phyloP scores from a whole-genome alignment of 2,888 invertebrate species.

The Athetis lepigone region DNA sequence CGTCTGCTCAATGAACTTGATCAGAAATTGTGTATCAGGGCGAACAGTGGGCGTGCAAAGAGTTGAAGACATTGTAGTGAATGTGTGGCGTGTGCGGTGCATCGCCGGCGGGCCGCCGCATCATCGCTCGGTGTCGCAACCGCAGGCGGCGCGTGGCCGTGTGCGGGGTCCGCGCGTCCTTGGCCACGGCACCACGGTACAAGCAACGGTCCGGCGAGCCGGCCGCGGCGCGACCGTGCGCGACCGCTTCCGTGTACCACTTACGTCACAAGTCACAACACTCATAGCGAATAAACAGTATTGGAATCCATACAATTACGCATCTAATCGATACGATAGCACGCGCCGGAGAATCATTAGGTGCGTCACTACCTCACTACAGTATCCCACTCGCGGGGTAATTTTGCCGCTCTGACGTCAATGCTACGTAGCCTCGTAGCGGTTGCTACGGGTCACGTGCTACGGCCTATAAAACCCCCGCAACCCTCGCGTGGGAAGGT shows the following conservation, averaged over 20 bases:
- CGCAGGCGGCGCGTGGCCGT: conserved; percentile 69
- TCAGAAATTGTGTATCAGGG: neutral
- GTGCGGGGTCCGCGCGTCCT: conserved; percentile 79
- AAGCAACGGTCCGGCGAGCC: conserved; percentile 68
- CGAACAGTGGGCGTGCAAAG: conserved; percentile 9
- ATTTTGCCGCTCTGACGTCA: conserved; percentile 81
- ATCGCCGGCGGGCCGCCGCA: conserved; percentile 51
- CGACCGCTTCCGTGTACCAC: conserved; percentile 82
- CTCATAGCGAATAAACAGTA: conserved; percentile 52
- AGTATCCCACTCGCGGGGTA: conserved; percentile 62
- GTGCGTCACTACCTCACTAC: conserved; percentile 70
- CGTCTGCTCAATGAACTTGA: neutral
- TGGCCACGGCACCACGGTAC: conserved; percentile 73
- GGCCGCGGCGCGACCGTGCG: conserved; percentile 77
- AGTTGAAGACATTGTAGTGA: conserved; percentile 40
- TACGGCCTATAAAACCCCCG: conserved; percentile 62
- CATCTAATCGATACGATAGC: conserved; percentile 74
- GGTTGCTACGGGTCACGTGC: conserved; percentile 75
- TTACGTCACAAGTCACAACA: conserved; percentile 71
- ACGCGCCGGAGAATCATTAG: conserved; percentile 63
- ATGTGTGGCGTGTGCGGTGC: conserved; percentile 46
- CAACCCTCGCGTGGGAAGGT: conserved; percentile 69
- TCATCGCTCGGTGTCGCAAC: conserved; percentile 73
- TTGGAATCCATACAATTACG: conserved; percentile 63
- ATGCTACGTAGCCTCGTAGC: conserved; percentile 67